Percentiles rank a stretch among this genome's conserved stretches.
phyloP scores from a whole-genome alignment of 2,888 invertebrate genomes.

The Amphipoea lucens region DNA sequence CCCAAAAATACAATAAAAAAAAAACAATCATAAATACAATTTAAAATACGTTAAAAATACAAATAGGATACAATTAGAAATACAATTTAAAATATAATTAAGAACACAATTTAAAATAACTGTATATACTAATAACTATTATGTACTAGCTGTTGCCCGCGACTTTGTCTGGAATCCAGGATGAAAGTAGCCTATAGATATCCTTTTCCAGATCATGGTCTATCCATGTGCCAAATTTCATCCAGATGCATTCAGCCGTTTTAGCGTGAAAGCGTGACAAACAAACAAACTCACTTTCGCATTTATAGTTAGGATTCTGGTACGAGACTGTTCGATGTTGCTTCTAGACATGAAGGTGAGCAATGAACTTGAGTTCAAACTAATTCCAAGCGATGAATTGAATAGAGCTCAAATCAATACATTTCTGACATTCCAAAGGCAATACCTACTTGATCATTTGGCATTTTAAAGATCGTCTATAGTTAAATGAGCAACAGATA shows the following conservation, averaged over 20 bases:
- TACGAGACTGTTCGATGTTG: background rate
- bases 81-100: no score
- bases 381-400: background rate
- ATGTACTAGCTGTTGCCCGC: background rate
- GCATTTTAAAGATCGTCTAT: background rate
- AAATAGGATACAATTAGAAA: no score
- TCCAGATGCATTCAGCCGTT: background rate
- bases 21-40: no score
- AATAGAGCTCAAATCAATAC: background rate
- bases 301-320: background rate
- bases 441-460: background rate
- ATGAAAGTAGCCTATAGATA: no score
- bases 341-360: background rate
- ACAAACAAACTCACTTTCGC: background rate
- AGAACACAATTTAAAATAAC: no score
- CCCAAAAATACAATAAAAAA: no score
- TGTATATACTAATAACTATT: background rate
- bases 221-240: background rate
- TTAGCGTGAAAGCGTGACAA: background rate
- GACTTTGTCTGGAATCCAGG: no score
- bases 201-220: no score
- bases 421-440: background rate
- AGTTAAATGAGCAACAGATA: background rate
- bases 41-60: no score
- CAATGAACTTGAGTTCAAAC: background rate